Conservation (phyloP, 2,797 vertebrate species). For the Premnoplex brunnescens region DNA sequence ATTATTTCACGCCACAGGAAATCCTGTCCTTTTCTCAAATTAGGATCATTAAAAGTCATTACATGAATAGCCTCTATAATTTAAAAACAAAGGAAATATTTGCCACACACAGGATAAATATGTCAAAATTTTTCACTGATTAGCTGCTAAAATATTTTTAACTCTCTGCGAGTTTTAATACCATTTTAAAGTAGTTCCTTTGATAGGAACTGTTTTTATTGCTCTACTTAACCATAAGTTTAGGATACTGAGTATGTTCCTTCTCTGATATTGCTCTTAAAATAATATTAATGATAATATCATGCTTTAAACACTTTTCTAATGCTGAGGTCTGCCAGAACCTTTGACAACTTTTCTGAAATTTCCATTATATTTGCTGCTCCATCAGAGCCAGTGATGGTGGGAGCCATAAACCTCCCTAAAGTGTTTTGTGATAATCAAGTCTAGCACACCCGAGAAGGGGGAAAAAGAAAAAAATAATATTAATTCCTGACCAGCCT, state of each 20-base stretch:
- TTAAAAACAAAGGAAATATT: not conserved
- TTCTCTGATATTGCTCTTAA: not conserved
- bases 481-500: not conserved
- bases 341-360: not conserved
- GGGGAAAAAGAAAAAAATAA: rapidly evolving
- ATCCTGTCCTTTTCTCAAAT: not conserved
- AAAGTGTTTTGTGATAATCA: not conserved
- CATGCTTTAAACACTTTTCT: not conserved
- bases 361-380: not conserved
- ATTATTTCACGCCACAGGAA: constrained; percentile 2
- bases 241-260: not conserved
- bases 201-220: not conserved
- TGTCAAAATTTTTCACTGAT: not conserved
- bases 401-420: not conserved
- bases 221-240: not conserved
- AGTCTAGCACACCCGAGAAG: not conserved
- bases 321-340: not conserved
- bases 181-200: not conserved
- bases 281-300: not conserved
- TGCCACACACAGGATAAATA: not conserved
- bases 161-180: not conserved
- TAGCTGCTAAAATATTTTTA: not conserved
- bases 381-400: not conserved
- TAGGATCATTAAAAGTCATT: constrained; percentile 9
- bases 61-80: not conserved